Evolutionary conservation across 1,140 invertebrate species (phyloP).

Genomic region (Diorhabda carinulata): DNA sequence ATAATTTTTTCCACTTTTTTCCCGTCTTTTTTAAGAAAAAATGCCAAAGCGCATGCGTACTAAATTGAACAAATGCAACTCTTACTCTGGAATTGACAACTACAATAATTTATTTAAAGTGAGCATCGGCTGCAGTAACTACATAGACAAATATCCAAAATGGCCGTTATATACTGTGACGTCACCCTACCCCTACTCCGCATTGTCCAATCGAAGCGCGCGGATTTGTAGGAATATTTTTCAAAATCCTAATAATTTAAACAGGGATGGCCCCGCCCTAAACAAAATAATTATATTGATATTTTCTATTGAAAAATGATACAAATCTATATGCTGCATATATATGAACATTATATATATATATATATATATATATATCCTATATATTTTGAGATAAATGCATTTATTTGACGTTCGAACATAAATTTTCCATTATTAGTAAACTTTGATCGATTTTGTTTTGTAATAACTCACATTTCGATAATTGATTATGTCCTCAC

Average conservation of each 20-base stretch:
- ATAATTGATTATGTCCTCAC: neutral
- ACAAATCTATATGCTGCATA: constrained; percentile 1
- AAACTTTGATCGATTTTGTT: constrained; percentile 5
- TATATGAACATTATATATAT: too few relatives aligned
- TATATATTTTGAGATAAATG: neutral
- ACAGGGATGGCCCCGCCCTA: constrained; percentile 21
- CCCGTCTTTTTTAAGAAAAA: neutral
- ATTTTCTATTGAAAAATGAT: constrained; percentile 14
- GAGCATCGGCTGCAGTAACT: constrained; percentile 14
- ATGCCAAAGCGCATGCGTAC: constrained; percentile 10
- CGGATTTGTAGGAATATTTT: constrained; percentile 22
- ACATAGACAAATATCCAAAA: constrained; percentile 26
- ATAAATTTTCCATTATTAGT: constrained; percentile 15
- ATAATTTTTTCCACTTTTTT: neutral
- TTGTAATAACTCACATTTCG: constrained; percentile 3
- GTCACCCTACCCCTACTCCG: constrained; percentile 18
- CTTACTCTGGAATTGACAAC: constrained; percentile 14
- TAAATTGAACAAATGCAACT: constrained; percentile 18
- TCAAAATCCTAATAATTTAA: constrained; percentile 23
- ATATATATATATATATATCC: too few relatives aligned
- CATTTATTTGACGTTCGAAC: neutral
- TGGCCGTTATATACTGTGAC: constrained; percentile 26
- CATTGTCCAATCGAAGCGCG: constrained; percentile 18
- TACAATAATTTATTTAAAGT: constrained; percentile 23
- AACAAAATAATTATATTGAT: constrained; percentile 21